Base-by-base conservation (phyloP, 2,797 vertebrate species). In the Odontamblyopus lacepedii region DNA sequence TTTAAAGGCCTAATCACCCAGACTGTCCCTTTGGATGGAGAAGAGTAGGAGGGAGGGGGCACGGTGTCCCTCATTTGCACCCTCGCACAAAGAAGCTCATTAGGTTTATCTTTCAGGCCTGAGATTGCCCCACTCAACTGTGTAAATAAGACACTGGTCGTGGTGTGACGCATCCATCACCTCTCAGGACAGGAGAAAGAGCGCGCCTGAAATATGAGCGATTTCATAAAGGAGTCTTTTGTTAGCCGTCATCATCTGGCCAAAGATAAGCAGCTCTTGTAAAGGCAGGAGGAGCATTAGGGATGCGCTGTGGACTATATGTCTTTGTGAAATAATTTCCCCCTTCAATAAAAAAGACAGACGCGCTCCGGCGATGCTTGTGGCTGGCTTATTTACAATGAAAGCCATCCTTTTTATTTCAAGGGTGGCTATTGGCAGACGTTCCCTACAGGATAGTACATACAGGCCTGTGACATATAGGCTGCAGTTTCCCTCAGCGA, bases 1-100 rank as follows among this genome's bases (percentile, higher is more conserved):
- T 98, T 98, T 97, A 97, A 96, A 97, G 96, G 95, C 95, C 96
- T 98, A 99, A 99, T 99, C 96, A 98, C 96, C 96, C 92, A 91
- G 86, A 87, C 90, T 92, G 92, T 92, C 91, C 89, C 88, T 86
- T 88, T 90, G 91, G 91, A 90, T 90, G 82, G 87, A 85, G 79
- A 80, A 82, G 80, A 84, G 86, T 88, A 84, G 84, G 82, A 72
- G 93, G 95, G 95, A 92, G 94, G 94, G 92, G 90, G 87, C 94
- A 90, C 87, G 93, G 95, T 94, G 95, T 95, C 95, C 95, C 96
- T 96, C 96, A 97, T 97, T 97, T 97, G 95, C 94, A 96, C 94
- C 95, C 95, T 95, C 95, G 95, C 96, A 97, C 96, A 96, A 97
- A 96, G 96, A 96, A 95, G 94, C 95, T 96, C 96, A 96, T 98